phyloP scores from a whole-genome alignment of 2,888 invertebrate genomes.

The Pachydiplax longipennis region DNA sequence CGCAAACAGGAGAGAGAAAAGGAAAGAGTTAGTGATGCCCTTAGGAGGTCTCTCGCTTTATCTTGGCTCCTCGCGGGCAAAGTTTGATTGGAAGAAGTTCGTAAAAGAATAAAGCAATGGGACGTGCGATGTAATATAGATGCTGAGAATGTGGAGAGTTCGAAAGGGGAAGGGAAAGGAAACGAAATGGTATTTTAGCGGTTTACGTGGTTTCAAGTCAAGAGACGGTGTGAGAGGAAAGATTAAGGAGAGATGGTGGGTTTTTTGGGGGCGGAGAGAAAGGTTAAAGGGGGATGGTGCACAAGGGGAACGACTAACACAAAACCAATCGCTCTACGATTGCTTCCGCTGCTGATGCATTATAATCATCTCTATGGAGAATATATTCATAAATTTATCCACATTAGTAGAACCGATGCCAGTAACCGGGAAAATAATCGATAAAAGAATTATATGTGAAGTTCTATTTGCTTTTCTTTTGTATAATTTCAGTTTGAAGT shows the following conservation, averaged over 20 bases:
- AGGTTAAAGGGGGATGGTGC: background rate
- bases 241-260: background rate
- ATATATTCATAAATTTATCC: too few relatives aligned
- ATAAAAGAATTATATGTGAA: too few relatives aligned
- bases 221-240: background rate
- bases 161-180: background rate
- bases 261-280: background rate
- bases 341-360: background rate
- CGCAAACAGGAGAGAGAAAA: background rate
- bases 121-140: conserved; percentile 22
- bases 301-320: background rate
- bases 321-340: too few relatives aligned
- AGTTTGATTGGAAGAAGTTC: conserved; percentile 38
- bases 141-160: background rate
- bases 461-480: too few relatives aligned
- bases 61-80: background rate
- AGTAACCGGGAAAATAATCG: too few relatives aligned
- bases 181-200: background rate
- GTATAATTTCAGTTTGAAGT: too few relatives aligned
- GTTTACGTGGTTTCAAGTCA: background rate
- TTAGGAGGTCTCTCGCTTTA: background rate
- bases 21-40: background rate
- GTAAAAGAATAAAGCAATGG: conserved; percentile 4
- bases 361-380: background rate
- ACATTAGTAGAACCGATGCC: too few relatives aligned